Percentiles rank a stretch among this genome's conserved stretches.
phyloP scores from a whole-genome alignment of 2,888 invertebrate genomes.

The Diplazon laetatorius region DNA sequence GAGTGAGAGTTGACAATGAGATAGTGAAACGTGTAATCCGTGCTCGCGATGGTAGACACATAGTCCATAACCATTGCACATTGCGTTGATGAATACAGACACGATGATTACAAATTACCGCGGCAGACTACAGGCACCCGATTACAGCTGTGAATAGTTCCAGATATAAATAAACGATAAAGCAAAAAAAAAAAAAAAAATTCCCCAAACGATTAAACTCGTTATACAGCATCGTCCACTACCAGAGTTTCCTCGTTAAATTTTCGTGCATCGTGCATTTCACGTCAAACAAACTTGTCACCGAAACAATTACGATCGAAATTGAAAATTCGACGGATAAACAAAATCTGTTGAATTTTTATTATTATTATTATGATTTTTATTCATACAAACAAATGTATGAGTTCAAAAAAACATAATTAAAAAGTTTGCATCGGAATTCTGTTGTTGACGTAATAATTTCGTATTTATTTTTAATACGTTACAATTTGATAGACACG shows the following conservation, averaged over 20 bases:
- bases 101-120: conserved; percentile 56
- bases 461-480: background rate
- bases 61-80: background rate
- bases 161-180: background rate
- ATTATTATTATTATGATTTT: no score
- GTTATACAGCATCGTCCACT: conserved; percentile 23
- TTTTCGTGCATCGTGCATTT: background rate
- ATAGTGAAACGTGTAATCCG: conserved; percentile 56
- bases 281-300: background rate
- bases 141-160: conserved; percentile 24
- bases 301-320: background rate
- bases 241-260: background rate
- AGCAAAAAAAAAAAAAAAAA: conserved; percentile 2
- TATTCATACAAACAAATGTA: no score
- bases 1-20: conserved; percentile 34
- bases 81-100: conserved; percentile 46
- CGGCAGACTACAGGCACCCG: conserved; percentile 31
- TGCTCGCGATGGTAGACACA: conserved; percentile 43
- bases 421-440: background rate
- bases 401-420: no score
- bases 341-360: no score
- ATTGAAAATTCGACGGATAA: no score
- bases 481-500: background rate
- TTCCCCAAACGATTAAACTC: conserved; percentile 20
- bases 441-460: background rate